Conservation (phyloP, 2,113 vertebrate species). For the Empidonax traillii region DNA sequence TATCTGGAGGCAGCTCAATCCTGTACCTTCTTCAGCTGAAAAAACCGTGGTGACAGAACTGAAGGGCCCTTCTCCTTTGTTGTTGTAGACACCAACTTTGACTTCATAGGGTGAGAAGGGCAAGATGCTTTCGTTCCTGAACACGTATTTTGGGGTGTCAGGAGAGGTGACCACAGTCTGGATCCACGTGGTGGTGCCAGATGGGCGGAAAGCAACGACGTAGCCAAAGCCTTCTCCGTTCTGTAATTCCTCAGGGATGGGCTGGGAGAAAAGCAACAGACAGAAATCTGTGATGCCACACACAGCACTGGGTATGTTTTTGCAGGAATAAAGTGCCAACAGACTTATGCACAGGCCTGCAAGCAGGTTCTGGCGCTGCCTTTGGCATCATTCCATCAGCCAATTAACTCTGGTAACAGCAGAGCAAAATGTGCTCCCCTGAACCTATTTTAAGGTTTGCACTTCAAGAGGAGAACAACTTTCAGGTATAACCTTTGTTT, state of each 20-base stretch:
- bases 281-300: background rate
- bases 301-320: background rate
- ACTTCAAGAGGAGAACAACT: background rate
- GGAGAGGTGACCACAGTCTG: conserved; percentile 87
- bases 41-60: conserved; percentile 86
- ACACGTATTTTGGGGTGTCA: conserved; percentile 81
- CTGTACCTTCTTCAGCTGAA: conserved; percentile 92
- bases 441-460: background rate
- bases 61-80: conserved; percentile 91
- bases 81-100: conserved; percentile 93
- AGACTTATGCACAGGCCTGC: fast-evolving
- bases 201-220: conserved; percentile 89
- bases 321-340: background rate
- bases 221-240: conserved; percentile 95
- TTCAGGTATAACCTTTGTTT: background rate
- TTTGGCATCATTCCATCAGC: background rate
- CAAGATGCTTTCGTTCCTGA: conserved; percentile 89
- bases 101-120: conserved; percentile 90
- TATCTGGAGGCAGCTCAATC: background rate
- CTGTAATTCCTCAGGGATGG: conserved; percentile 92
- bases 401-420: background rate
- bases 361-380: background rate
- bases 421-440: background rate
- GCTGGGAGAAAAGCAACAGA: conserved; percentile 66
- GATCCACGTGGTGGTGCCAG: conserved; percentile 86